Conservation (phyloP, 2,888 invertebrate genomes). For the Pollenia griseotomentosa region DNA sequence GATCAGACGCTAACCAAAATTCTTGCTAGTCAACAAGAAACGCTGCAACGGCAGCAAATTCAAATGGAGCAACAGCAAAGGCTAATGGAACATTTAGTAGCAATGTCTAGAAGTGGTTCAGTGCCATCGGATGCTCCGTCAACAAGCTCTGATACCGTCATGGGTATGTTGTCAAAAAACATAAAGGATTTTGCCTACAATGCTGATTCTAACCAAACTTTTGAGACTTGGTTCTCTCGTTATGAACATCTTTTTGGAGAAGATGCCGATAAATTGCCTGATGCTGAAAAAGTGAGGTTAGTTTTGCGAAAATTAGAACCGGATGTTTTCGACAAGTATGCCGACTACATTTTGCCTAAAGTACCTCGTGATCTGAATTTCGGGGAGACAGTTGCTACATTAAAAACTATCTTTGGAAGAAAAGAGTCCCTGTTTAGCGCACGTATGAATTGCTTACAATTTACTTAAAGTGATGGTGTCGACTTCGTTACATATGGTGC, state of each 20-base stretch:
- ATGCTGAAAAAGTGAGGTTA: constrained; percentile 46
- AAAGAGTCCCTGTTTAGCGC: constrained; percentile 45
- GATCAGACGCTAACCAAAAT: constrained; percentile 8
- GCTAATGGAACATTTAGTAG: constrained; percentile 23
- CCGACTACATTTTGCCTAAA: constrained; percentile 23
- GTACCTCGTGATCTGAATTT: neutral
- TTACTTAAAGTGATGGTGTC: constrained; percentile 1
- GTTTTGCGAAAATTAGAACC: constrained; percentile 38
- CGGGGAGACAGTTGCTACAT: neutral
- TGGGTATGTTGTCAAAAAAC: constrained; percentile 9
- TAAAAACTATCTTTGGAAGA: constrained; percentile 20
- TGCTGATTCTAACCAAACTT: constrained; percentile 15
- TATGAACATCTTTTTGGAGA: constrained; percentile 44
- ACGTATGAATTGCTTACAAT: neutral
- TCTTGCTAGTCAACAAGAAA: constrained; percentile 27
- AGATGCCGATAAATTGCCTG: constrained; percentile 34
- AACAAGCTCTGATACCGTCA: constrained; percentile 16
- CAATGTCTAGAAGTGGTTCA: constrained; percentile 1
- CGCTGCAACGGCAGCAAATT: too few relatives aligned
- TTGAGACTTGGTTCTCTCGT: neutral
- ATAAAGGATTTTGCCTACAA: constrained; percentile 10
- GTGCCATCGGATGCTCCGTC: neutral
- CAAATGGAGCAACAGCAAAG: constrained; percentile 34
- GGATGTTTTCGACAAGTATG: constrained; percentile 15
- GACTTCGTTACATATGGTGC: constrained; percentile 27